Base-by-base conservation (phyloP, 2,888 invertebrate genomes). In the Hyposoter dolosus region DNA sequence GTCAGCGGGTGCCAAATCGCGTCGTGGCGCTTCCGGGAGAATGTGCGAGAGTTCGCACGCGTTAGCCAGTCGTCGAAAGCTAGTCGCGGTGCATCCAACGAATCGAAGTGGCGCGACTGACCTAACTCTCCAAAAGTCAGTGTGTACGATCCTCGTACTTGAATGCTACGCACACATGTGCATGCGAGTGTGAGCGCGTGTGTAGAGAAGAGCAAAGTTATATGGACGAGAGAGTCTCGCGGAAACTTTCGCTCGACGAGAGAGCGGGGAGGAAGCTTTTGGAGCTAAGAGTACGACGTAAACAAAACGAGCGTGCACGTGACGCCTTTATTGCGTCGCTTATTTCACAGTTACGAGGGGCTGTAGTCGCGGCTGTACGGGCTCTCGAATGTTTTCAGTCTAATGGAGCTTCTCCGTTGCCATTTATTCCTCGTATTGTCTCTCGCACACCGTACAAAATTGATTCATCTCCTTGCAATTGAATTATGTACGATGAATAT, bases 251-350 rank as follows among this genome's bases (percentile, higher is more conserved):
- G 85, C 87, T 85, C 82, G 63, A 40, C 74, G 72, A 83, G 53
- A 83, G 74, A 65, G 53, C 56, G 45, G 10, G 40, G 63, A 47
- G 72, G 72, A 28, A 40, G 65, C 80, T 83, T 68, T 53, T 82
- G 78, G 77, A 76, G 83, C 74, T 82, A 78, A 19, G 82, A 66
- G 80, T 85, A 84, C 87, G 85, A 88, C 88, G 88, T 89, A 88
- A 89, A 89, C 88, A 89, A 85, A 88, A 88, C 81, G 82, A 86
- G 83, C 80, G 75, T 83, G 86, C 88, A 87, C 88, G 88, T 85
- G 88, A 88, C 85, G 83, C 84, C 82, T 88, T 88, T 87, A 88
- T 88, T 88, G 88, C 88, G 88, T 85, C 85, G 88, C 82, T 88
- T 87, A 88, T 88, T 87, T 84, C 76, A 82, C 84, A 83, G 83